Percentiles rank a stretch among this genome's conserved stretches.
These are phyloP conservation scores for Cranoglanis bouderius DNA, from an alignment of 2,113 vertebrate genomes.

Conservation along the genomic window DNA sequence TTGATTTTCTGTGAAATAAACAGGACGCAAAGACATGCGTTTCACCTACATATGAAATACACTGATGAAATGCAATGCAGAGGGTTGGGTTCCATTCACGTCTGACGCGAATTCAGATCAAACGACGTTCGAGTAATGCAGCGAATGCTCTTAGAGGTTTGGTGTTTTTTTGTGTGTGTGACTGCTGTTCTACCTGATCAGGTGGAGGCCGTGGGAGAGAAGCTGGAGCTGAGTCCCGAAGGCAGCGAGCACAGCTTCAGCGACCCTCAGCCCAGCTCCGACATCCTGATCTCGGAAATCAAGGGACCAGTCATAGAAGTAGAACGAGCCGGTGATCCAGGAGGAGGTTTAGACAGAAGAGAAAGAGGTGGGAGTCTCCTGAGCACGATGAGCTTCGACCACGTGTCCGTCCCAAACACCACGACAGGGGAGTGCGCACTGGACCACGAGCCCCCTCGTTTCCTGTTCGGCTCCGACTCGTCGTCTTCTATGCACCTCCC, in stretches of 20 bases:
- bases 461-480: constrained; percentile 78
- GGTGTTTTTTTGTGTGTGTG: neutral
- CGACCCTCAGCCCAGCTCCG: constrained; percentile 85
- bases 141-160: too few relatives aligned
- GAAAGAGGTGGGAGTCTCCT: constrained; percentile 75
- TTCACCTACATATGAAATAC: neutral
- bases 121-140: too few relatives aligned
- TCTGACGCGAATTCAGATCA: neutral
- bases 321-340: constrained; percentile 55
- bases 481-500: constrained; percentile 76
- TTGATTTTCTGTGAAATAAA: neutral
- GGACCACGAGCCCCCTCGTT: constrained; percentile 77
- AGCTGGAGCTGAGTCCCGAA: constrained; percentile 92
- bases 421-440: constrained; percentile 85
- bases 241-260: constrained; percentile 93
- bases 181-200: constrained; percentile 16
- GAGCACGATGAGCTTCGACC: constrained; percentile 76
- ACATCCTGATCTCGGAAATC: constrained; percentile 83
- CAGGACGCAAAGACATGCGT: neutral
- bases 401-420: constrained; percentile 82
- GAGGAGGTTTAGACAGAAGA: neutral
- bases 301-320: constrained; percentile 43
- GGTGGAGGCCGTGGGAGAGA: constrained; percentile 88
- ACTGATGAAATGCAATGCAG: too few relatives aligned
- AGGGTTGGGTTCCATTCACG: too few relatives aligned